phyloP scores from a whole-genome alignment of 2,797 vertebrate genomes.

The Hemitrygon akajei region DNA sequence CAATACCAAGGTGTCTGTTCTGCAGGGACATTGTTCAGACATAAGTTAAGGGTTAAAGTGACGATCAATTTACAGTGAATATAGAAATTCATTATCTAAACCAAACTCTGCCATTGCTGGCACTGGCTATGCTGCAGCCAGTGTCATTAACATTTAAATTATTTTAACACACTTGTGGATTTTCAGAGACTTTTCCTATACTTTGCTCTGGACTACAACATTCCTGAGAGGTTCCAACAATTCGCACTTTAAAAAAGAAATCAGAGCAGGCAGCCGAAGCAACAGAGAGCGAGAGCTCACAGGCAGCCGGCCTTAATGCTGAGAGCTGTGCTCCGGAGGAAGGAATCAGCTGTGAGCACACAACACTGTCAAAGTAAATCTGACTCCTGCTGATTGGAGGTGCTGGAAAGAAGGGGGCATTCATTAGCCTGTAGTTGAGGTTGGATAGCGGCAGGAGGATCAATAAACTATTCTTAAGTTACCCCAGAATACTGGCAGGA shows the following conservation, averaged over 20 bases:
- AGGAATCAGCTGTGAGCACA: slow-evolving; percentile 51
- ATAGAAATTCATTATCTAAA: not conserved
- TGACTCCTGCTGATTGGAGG: slow-evolving; percentile 48
- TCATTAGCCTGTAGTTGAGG: slow-evolving; percentile 60
- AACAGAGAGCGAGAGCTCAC: not conserved
- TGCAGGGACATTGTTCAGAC: not conserved
- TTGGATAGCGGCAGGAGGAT: slow-evolving; percentile 56
- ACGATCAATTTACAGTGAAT: slow-evolving; percentile 16
- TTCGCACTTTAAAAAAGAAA: not conserved
- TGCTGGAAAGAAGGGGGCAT: slow-evolving; percentile 39
- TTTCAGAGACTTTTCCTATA: not conserved
- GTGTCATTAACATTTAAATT: slow-evolving; percentile 31
- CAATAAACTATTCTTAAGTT: slow-evolving; percentile 63
- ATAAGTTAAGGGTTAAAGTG: slow-evolving; percentile 8
- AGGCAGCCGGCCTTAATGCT: slow-evolving; percentile 26
- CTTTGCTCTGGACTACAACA: not conserved
- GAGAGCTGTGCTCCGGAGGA: slow-evolving; percentile 48
- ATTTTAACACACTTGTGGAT: slow-evolving; percentile 36
- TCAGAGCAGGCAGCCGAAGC: not conserved
- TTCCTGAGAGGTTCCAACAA: not conserved
- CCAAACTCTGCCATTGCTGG: not conserved
- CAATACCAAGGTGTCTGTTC: not conserved
- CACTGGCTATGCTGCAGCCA: not conserved
- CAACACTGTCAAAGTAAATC: slow-evolving; percentile 57
- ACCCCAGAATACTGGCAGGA: not conserved